Percentiles rank a stretch among this genome's conserved stretches.
These are phyloP conservation scores for Aproaerema taeniolella DNA, from an alignment of 2,888 invertebrate species.

Conservation along the genomic window DNA sequence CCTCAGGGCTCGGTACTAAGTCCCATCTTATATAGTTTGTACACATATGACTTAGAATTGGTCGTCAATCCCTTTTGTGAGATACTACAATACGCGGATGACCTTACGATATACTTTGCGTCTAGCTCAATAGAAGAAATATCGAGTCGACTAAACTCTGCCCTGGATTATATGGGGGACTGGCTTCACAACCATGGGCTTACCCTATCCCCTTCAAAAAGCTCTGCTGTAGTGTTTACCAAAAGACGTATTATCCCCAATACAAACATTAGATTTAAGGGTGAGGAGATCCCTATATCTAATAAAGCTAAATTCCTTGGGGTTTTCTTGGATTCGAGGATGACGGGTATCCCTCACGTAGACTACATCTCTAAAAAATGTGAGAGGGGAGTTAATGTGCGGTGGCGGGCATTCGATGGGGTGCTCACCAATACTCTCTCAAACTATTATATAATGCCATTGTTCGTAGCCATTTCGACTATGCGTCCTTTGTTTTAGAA, in stretches of 20 bases:
- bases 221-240: conserved; percentile 17
- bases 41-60: neutral
- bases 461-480: conserved; percentile 20
- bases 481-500: conserved; percentile 9
- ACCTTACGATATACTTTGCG: conserved; percentile 19
- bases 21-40: neutral
- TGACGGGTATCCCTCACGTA: conserved; percentile 15
- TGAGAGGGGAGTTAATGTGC: conserved; percentile 18
- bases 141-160: neutral
- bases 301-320: conserved; percentile 20
- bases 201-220: conserved; percentile 16
- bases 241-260: conserved; percentile 12
- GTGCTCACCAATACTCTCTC: conserved; percentile 14
- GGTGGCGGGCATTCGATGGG: conserved; percentile 17
- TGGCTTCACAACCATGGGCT: conserved; percentile 16
- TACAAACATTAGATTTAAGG: neutral
- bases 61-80: conserved; percentile 1
- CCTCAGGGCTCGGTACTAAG: conserved; percentile 20
- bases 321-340: conserved; percentile 16
- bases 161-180: conserved; percentile 9
- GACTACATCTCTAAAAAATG: conserved; percentile 16
- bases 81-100: conserved; percentile 27
- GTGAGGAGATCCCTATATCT: neutral
- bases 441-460: conserved; percentile 11
- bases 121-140: neutral